Base-by-base conservation (phyloP, 2,888 invertebrate genomes). In the Meandrusa payeni region DNA sequence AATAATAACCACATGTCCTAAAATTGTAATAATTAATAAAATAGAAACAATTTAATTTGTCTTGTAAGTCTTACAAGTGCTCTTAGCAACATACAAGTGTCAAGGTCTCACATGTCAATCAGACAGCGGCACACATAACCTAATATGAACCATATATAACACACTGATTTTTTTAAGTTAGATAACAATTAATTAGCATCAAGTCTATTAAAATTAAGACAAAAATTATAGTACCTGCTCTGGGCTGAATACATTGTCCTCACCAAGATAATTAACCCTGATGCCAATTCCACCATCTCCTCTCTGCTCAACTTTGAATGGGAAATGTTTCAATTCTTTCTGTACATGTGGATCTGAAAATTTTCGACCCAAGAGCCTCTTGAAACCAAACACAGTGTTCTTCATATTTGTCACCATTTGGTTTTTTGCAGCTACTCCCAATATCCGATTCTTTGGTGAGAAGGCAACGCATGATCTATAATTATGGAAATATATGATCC, bases 371-470 rank as follows among this genome's bases (percentile, higher is more conserved):
- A 99, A 82, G 38, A 99, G 89, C 64, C 96, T 91, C 83, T 98
- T 99, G 79, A 99, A 96, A 48, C 95, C 95, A 83, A 93, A 93
- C 45, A 99, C 92, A 50, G 99, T 99, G 76, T 98, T 99, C 80
- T 96, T 97, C 92, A 98, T 93, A 76, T 99, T 99, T 61, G 98
- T 97, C 40, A 97, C 94, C 89, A 95, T 94, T 79, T 98, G 97
- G 73, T 97, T 98, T n/a, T n/a, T 98, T 46, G 99, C 99, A 28
- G 98, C 95, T 23, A 97, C 97, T 44, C 99, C 99, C 75, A 99
- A 91, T 64, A 95, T 93, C 59, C 99, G 93, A 71, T 95, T 95
- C 75, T 95, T 97, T 51, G 94, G 93, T 64, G 95, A 95, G 87
- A 99, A 97, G 11, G 98, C 97, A 41, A 99, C 95, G 88, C 93